phyloP scores from a whole-genome alignment of 2,113 vertebrate genomes.

The Buteo buteo region DNA sequence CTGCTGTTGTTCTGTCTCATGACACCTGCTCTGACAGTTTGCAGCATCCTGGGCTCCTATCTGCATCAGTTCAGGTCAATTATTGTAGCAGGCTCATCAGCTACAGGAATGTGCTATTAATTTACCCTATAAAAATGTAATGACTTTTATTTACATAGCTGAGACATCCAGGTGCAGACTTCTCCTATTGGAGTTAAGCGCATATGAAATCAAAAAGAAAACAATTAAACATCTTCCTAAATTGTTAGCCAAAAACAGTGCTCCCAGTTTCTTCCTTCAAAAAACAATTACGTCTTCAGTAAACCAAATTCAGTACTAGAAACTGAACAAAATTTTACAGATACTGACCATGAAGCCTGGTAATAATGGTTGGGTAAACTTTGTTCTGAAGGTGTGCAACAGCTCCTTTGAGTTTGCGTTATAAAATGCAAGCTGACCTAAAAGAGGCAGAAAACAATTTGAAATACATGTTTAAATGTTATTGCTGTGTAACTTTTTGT shows the following conservation, averaged over 20 bases:
- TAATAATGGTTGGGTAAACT: constrained; percentile 87
- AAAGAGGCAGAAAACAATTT: constrained; percentile 21
- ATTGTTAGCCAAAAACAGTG: background rate
- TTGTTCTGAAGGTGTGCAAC: constrained; percentile 87
- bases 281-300: background rate
- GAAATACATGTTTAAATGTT: background rate
- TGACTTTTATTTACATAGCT: background rate
- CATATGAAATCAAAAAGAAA: background rate
- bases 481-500: background rate
- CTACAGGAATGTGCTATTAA: background rate
- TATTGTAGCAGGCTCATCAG: background rate
- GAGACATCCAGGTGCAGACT: background rate
- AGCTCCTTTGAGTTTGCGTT: constrained; percentile 85
- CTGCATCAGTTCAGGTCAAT: background rate
- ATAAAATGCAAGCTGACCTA: constrained; percentile 89
- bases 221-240: background rate
- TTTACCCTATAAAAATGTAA: background rate
- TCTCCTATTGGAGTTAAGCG: background rate
- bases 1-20: background rate
- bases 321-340: background rate
- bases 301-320: background rate
- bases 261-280: background rate
- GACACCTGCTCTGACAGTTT: background rate
- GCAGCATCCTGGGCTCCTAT: background rate
- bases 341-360: constrained; percentile 92